These are phyloP conservation scores for Eristalis intricaria DNA, from an alignment of 2,888 invertebrate genomes.

Conservation along the genomic window DNA sequence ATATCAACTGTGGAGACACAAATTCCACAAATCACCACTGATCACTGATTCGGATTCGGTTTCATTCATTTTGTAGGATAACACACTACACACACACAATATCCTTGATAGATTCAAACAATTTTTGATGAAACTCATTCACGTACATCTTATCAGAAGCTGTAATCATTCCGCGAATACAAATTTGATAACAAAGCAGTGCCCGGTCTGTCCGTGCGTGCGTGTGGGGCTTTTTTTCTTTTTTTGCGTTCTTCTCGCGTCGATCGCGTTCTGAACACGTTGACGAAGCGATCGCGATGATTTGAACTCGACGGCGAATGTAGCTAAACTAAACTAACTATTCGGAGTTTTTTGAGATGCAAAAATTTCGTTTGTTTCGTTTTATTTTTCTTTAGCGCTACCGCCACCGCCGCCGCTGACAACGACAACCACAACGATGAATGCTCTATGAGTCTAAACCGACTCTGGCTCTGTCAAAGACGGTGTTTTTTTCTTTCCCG, in stretches of 20 bases:
- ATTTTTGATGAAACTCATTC: background rate
- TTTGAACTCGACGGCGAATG: constrained; percentile 69
- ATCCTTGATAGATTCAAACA: background rate
- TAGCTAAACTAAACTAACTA: constrained; percentile 72
- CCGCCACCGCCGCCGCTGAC: background rate
- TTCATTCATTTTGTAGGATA: background rate
- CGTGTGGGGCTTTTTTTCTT: background rate
- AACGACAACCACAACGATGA: constrained; percentile 4
- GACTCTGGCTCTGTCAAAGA: background rate
- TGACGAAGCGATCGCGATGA: constrained; percentile 53
- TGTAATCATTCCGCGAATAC: constrained; percentile 26
- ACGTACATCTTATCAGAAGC: constrained; percentile 46
- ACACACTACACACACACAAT: background rate
- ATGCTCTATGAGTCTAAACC: background rate
- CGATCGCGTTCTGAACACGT: constrained; percentile 17
- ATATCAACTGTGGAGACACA: constrained; percentile 44
- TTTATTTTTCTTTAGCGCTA: constrained; percentile 5
- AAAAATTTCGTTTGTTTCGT: constrained; percentile 20
- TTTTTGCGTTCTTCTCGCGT: background rate
- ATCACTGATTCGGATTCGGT: constrained; percentile 13
- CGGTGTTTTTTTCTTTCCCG: background rate
- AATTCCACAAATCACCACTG: constrained; percentile 11
- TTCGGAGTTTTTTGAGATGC: constrained; percentile 61
- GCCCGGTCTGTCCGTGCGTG: background rate
- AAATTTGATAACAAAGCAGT: constrained; percentile 24